A percentile compares a stretch with the other conserved stretches of the same genome.
Evolutionary conservation across 1,140 invertebrate genomes (phyloP).

Genomic region (Neuroterus valhalla): DNA sequence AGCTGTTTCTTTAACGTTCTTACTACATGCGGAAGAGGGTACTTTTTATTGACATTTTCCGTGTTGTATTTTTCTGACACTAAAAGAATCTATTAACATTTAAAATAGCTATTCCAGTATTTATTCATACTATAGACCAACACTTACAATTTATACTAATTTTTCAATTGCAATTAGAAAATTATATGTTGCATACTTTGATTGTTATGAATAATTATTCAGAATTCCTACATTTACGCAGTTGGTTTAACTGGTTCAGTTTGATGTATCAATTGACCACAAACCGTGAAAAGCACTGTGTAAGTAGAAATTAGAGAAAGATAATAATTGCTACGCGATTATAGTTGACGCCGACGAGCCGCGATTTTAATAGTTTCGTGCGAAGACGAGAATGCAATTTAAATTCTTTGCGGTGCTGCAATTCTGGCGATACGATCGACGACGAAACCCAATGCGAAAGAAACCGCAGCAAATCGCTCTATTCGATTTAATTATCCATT

Average conservation of each 20-base stretch:
- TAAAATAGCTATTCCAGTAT: background rate
- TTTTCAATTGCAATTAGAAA: too few relatives aligned
- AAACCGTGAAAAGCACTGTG: background rate
- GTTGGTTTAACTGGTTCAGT: conserved; percentile 11
- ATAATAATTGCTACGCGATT: conserved; percentile 18
- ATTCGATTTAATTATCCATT: conserved; percentile 22
- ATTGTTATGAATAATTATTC: too few relatives aligned
- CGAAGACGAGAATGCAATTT: conserved; percentile 19
- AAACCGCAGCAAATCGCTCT: conserved; percentile 26
- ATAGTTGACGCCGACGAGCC: conserved; percentile 15
- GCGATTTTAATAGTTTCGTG: conserved; percentile 27
- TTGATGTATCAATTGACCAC: conserved; percentile 16
- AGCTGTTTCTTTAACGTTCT: conserved; percentile 18
- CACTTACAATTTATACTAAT: too few relatives aligned
- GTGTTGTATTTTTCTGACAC: background rate
- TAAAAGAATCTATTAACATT: background rate
- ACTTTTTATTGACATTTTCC: background rate
- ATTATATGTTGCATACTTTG: too few relatives aligned
- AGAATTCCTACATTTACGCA: background rate
- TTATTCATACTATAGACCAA: too few relatives aligned
- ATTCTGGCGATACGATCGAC: conserved; percentile 9
- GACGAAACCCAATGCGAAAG: conserved; percentile 8
- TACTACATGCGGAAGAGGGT: conserved; percentile 12
- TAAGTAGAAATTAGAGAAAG: conserved; percentile 21
- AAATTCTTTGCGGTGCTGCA: conserved; percentile 23